Evolutionary conservation across 2,113 vertebrate species (phyloP), one percentile per base, ranked within the genome.

Genomic region (Motacilla tschutschensis): DNA sequence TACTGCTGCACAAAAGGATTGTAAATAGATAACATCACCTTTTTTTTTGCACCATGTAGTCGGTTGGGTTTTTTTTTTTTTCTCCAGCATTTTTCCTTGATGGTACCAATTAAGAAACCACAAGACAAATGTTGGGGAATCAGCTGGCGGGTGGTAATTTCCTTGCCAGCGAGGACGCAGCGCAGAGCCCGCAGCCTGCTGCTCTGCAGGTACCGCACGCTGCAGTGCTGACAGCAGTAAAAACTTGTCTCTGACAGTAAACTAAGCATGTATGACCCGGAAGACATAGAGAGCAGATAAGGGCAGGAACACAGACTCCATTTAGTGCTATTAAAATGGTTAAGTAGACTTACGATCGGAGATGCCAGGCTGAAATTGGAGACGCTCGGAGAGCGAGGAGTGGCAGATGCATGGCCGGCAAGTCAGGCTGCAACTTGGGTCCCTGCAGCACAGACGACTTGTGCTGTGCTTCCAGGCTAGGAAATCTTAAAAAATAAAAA

Each of bases 221-320:
- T 89, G 93, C 94, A 93, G 91, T 94, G 91, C 93, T 95, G 93
- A 93, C 94, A 93, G 93, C 93, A 94, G 91, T 91, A 83, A 91
- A 94, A 94, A 94, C 93, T 94, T 93, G 91, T 89, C 89, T 95
- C 91, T 94, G 91, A 93, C 93, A 95, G 89, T 90, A 93, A 94
- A 95, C 92, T 92, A 91, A 94, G 94, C 93, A 92, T 94, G 91
- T 87, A 62, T 94, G 93, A 95, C 94, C 94, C 87, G 79, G 94
- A 94, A 94, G 94, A 83, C 91, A 87, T 79, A 47, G 79, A 65
- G 89, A 94, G 92, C 92, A 93, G 93, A 94, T 92, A 94, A 94
- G 91, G 89, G 91, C 92, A 94, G 87, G 22, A 91, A 64, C 76
- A 89, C 62, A 87, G 93, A 66, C 89, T 93, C 92, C 92, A 94